phyloP scores from a whole-genome alignment of 1,140 invertebrate genomes.

The Olivierus martensii region DNA sequence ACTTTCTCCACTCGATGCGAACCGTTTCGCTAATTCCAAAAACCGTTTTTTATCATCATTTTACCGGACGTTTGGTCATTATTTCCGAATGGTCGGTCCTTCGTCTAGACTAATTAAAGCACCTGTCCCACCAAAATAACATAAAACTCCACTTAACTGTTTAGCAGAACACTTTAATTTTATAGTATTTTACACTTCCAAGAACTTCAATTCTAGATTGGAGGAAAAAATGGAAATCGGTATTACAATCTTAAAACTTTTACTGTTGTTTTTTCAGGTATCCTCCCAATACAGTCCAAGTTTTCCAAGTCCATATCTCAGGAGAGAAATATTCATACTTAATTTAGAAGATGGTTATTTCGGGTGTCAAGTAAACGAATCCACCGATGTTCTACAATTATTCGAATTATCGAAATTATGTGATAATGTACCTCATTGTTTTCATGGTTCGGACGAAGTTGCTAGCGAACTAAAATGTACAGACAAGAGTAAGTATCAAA shows the following conservation, averaged over 20 bases:
- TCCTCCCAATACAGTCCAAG: slow-evolving; percentile 20
- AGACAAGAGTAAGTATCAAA: slow-evolving; percentile 41
- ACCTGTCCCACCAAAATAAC: too few species aligned
- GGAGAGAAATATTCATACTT: slow-evolving; percentile 82
- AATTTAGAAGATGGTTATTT: slow-evolving; percentile 94
- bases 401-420: slow-evolving; percentile 89
- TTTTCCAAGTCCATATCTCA: slow-evolving; percentile 18
- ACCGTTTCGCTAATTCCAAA: too few species aligned
- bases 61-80: too few species aligned
- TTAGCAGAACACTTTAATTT: too few species aligned
- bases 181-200: too few species aligned
- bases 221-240: too few species aligned
- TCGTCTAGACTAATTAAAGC: too few species aligned
- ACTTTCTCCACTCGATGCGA: too few species aligned
- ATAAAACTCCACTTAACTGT: too few species aligned
- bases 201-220: too few species aligned
- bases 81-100: too few species aligned
- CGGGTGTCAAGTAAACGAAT: slow-evolving; percentile 92
- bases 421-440: slow-evolving; percentile 78
- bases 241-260: background rate
- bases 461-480: slow-evolving; percentile 80
- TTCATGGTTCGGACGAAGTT: slow-evolving; percentile 77
- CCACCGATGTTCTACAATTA: slow-evolving; percentile 80
- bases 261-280: background rate
- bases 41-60: too few species aligned